Evolutionary conservation across 2,888 invertebrate species (phyloP), one percentile per base, ranked within the genome.

Genomic region (Acleris laterana): DNA sequence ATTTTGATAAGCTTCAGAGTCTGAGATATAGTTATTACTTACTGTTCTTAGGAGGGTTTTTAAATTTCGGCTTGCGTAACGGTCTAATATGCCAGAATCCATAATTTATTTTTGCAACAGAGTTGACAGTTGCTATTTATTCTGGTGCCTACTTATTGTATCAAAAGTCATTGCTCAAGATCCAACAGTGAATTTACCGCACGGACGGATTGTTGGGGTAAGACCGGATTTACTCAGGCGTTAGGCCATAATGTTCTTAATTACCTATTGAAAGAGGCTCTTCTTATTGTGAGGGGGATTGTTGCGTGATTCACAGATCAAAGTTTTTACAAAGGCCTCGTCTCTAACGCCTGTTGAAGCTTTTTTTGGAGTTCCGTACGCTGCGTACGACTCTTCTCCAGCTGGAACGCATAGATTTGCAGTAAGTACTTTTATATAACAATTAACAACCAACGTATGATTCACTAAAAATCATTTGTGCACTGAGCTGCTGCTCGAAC

Each of bases 291-390:
- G 25, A 25, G 19, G 13, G 13, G 1, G 13, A 19, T 19, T 19
- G 16, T 49, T 46, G 19, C 32, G 3, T 49, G n/a, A 44, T 58
- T 81, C 92, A 60, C 87, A 96, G 96, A 93, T 95, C 16, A 95
- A 95, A 88, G 93, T 95, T 42, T 95, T 94, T 78, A 93, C 95
- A 13, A 95, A 95, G 74, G 60, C 44, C 19, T 93, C 92, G 51
- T 93, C 94, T 16, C 88, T 94, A 61, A 92, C 88, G 57, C 94
- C 95, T 0, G 94, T 96, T 5, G 95, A 95, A 84, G 95, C 95
- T 59, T 97, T 94, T 84, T 93, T 95, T 72, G 96, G 97, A 19
- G 94, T 98, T 68, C 98, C 97, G 0, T 98, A 96, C 78, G 97
- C 97, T 28, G 94, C 95, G 20, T 56, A 65, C 50, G 65, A 65